These are phyloP conservation scores for Gortyna flavago DNA, from an alignment of 2,888 invertebrate genomes.

Conservation along the genomic window DNA sequence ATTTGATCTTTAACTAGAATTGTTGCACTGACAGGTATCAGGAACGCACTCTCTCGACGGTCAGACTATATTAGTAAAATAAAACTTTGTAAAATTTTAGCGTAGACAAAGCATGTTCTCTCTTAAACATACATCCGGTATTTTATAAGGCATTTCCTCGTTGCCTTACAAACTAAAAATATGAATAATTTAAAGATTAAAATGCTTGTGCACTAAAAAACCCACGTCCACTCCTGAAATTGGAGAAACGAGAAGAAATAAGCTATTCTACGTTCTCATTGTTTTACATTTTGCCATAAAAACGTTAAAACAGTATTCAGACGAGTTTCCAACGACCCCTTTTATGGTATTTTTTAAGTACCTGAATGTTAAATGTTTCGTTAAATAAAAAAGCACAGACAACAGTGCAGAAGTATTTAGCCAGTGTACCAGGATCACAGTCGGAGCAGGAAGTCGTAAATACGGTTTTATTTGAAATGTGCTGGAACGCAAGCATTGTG, in stretches of 20 bases:
- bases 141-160: neutral
- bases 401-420: constrained; percentile 62
- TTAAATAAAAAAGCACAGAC: constrained; percentile 59
- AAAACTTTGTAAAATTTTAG: neutral
- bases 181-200: neutral
- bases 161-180: neutral
- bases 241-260: constrained; percentile 29
- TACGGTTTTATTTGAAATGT: constrained; percentile 83
- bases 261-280: constrained; percentile 22
- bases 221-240: neutral
- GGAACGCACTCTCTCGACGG: neutral
- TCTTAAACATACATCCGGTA: neutral
- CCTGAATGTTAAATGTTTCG: constrained; percentile 61
- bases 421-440: constrained; percentile 69
- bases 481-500: constrained; percentile 77
- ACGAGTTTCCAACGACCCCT: constrained; percentile 52
- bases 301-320: constrained; percentile 43
- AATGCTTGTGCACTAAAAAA: constrained; percentile 1
- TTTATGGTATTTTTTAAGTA: constrained; percentile 59
- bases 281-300: constrained; percentile 42
- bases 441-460: constrained; percentile 80
- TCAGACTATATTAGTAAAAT: neutral
- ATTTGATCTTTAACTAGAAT: neutral
- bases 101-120: neutral
- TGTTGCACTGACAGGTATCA: neutral